phyloP scores from a whole-genome alignment of 2,113 vertebrate species.

The Coturnix japonica region DNA sequence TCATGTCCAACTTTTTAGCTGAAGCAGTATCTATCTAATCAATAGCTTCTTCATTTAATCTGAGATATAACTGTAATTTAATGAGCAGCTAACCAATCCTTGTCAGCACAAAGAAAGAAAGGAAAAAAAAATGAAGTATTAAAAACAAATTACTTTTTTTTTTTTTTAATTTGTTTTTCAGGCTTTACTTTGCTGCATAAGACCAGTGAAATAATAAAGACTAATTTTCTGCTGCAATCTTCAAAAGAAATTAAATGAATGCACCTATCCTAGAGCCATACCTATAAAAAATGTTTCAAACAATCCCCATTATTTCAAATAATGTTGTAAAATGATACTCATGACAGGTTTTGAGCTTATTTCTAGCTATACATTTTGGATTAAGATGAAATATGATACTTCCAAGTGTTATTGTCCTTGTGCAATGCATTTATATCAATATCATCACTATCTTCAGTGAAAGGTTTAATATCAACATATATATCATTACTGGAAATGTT shows the following conservation, averaged over 20 bases:
- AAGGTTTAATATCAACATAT: slow-evolving; percentile 42
- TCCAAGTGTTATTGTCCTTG: not conserved
- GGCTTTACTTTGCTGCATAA: slow-evolving; percentile 19
- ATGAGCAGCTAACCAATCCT: not conserved
- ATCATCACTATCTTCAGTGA: slow-evolving; percentile 18
- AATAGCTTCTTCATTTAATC: not conserved
- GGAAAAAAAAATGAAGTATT: not conserved
- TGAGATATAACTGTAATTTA: not conserved
- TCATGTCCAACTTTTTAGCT: not conserved
- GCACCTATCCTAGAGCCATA: slow-evolving; percentile 8
- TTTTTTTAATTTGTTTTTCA: slow-evolving; percentile 21
- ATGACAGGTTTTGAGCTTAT: not conserved
- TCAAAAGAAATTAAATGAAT: slow-evolving; percentile 38
- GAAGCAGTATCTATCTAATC: not conserved
- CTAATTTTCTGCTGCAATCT: slow-evolving; percentile 29
- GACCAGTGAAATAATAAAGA: slow-evolving; percentile 5
- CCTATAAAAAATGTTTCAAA: slow-evolving; percentile 51
- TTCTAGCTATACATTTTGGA: slow-evolving; percentile 17
- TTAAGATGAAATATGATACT: slow-evolving; percentile 17
- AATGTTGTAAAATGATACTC: not conserved
- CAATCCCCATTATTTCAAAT: slow-evolving; percentile 40
- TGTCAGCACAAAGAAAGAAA: not conserved
- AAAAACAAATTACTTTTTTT: not conserved
- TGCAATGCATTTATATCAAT: slow-evolving; percentile 26
- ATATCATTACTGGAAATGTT: slow-evolving; percentile 40